Conservation (phyloP, 2,888 invertebrate species). For the Hirudinaria manillensis region DNA sequence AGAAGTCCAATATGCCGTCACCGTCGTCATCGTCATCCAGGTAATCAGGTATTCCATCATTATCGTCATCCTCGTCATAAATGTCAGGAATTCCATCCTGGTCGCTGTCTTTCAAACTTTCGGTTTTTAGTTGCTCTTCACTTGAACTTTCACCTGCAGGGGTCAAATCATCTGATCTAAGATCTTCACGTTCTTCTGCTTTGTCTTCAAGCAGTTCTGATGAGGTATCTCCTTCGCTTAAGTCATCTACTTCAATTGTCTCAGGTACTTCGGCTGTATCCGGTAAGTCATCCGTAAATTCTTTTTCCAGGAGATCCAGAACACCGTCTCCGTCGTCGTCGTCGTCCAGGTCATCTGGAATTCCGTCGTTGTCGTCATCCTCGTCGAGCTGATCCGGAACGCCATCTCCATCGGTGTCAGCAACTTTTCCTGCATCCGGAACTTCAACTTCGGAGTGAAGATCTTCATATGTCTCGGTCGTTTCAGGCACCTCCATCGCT, state of each 20-base stretch:
- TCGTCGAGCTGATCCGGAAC: slow-evolving; percentile 42
- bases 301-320: too few relatives aligned
- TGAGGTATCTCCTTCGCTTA: background rate
- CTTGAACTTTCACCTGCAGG: background rate
- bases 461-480: too few relatives aligned
- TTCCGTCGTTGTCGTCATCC: slow-evolving; percentile 46
- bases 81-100: slow-evolving; percentile 38
- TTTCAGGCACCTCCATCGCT: too few relatives aligned
- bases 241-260: background rate
- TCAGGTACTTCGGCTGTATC: background rate
- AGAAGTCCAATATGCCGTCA: slow-evolving; percentile 45
- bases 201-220: background rate
- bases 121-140: slow-evolving; percentile 36
- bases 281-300: background rate
- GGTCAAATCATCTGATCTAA: background rate
- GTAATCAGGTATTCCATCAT: slow-evolving; percentile 36
- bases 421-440: too few relatives aligned
- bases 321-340: slow-evolving; percentile 39
- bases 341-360: slow-evolving; percentile 40
- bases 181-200: background rate
- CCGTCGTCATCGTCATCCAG: slow-evolving; percentile 39
- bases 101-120: slow-evolving; percentile 34
- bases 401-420: slow-evolving; percentile 41
- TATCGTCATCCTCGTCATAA: slow-evolving; percentile 37
- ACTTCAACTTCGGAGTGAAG: too few relatives aligned